Evolutionary conservation across 2,797 vertebrate genomes (phyloP), one percentile per base, ranked within the genome.

Genomic region (Leptatherina wallacei): DNA sequence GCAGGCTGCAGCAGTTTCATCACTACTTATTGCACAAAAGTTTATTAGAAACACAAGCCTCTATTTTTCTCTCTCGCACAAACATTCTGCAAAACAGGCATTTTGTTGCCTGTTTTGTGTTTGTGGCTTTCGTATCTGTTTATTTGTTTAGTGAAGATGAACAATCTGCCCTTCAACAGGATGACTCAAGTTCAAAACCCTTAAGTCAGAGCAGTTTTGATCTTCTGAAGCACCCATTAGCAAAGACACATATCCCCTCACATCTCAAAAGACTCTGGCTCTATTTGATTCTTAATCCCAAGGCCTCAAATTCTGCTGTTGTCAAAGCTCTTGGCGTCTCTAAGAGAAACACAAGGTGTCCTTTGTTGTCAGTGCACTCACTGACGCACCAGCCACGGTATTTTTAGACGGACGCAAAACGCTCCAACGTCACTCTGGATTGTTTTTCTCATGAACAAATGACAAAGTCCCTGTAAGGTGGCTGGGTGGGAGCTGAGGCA

Each of bases 21-120:
- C 72, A 78, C 63, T 69, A 66, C 76, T 73, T 80, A 80, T 84
- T 79, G 80, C 78, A 81, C 66, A 55, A 71, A 66, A 51, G 68
- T 57, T 84, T 81, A 93, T 85, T 86, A 87, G 87, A 89, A 86
- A 82, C 71, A 75, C 77, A 84, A 68, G 69, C 32, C 30, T 52
- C 10, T 32, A n/a, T 72, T 60, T 65, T 29, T n/a, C 65, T 56
- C 77, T 24, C 61, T 16, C 24, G 9, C 24, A 30, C 30, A 30
- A 30, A 30, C 30, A 30, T 30, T 30, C 30, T 2, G 30, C 30
- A 30, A 30, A 30, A 30, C 2, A 30, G 30, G 30, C 2, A 30
- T 30, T 30, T 30, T 71, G 65, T 67, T 49, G 63, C 24, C 20
- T 65, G 1, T 58, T 81, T 52, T 18, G 58, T 58, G 35, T 6